Evolutionary conservation across 2,797 vertebrate genomes (phyloP).

Genomic region (Sebastes steindachneri): DNA sequence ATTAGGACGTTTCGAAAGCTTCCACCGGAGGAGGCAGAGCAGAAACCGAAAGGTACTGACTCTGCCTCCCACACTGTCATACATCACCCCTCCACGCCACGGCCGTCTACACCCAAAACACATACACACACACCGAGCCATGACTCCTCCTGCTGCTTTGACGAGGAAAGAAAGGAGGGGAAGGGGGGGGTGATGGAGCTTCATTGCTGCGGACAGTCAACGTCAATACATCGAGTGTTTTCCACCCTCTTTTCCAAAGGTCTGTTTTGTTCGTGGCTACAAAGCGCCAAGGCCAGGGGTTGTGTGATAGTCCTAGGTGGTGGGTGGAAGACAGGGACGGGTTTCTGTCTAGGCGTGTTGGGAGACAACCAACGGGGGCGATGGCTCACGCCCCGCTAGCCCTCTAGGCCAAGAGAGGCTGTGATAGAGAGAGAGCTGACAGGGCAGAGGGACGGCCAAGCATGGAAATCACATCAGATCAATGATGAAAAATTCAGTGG

Average conservation of each 20-base stretch:
- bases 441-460: constrained; percentile 64
- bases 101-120: constrained; percentile 19
- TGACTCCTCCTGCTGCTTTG: constrained; percentile 35
- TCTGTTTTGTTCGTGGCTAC: constrained; percentile 41
- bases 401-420: constrained; percentile 47
- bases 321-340: constrained; percentile 32
- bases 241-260: constrained; percentile 60
- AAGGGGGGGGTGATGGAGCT: constrained; percentile 45
- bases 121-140: constrained; percentile 4
- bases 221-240: constrained; percentile 64
- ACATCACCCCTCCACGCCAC: constrained; percentile 51
- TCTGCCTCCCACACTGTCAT: constrained; percentile 59
- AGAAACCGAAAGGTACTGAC: constrained; percentile 48
- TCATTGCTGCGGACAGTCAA: constrained; percentile 56
- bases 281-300: constrained; percentile 4
- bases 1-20: constrained; percentile 57
- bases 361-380: constrained; percentile 48
- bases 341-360: constrained; percentile 19
- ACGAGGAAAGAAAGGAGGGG: constrained; percentile 32
- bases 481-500: constrained; percentile 75
- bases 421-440: constrained; percentile 66
- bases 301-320: constrained; percentile 22
- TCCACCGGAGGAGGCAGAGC: constrained; percentile 41
- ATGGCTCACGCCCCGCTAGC: constrained; percentile 53
- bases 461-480: constrained; percentile 80